phyloP scores from a whole-genome alignment of 1,140 invertebrate species.

The fruit fly (Drosophila melanogaster) region DNA sequence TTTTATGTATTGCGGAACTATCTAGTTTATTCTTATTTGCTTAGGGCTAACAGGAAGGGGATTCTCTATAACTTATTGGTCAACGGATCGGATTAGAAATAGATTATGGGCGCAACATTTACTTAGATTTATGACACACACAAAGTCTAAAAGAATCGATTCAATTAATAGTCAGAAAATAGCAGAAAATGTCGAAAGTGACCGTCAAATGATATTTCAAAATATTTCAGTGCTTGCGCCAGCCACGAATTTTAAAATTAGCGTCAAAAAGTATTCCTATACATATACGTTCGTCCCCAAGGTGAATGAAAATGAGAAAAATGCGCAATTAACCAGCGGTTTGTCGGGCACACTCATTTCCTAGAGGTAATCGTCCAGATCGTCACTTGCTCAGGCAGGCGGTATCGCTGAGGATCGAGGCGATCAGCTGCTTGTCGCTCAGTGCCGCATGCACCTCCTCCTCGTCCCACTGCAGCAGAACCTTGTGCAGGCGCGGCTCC shows the following conservation, averaged over 20 bases:
- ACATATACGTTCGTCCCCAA: slow-evolving; percentile 59
- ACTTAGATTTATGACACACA: slow-evolving; percentile 58
- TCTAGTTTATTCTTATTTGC: slow-evolving; percentile 52
- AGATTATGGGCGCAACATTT: slow-evolving; percentile 28
- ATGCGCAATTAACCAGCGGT: slow-evolving; percentile 63
- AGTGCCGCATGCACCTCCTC: slow-evolving; percentile 91
- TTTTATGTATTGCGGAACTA: slow-evolving; percentile 22
- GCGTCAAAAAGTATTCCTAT: slow-evolving; percentile 49
- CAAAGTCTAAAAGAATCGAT: slow-evolving; percentile 46
- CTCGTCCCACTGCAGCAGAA: slow-evolving; percentile 93
- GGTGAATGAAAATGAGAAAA: slow-evolving; percentile 70
- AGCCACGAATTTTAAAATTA: slow-evolving; percentile 73
- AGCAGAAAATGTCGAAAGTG: slow-evolving; percentile 59
- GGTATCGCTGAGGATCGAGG: slow-evolving; percentile 91
- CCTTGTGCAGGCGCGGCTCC: slow-evolving; percentile 88
- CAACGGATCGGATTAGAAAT: slow-evolving; percentile 40
- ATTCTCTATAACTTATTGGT: slow-evolving; percentile 38
- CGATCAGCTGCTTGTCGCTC: slow-evolving; percentile 93
- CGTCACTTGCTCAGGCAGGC: slow-evolving; percentile 85
- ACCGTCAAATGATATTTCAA: slow-evolving; percentile 81
- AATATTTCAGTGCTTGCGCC: slow-evolving; percentile 74
- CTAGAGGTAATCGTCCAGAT: slow-evolving; percentile 31
- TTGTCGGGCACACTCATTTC: slow-evolving; percentile 30
- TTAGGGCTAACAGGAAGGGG: slow-evolving; percentile 52
- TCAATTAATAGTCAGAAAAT: slow-evolving; percentile 58